Percentiles rank a stretch among this genome's conserved stretches.
These are phyloP conservation scores for Arenicola marina DNA, from an alignment of 2,888 invertebrate species.

Conservation along the genomic window DNA sequence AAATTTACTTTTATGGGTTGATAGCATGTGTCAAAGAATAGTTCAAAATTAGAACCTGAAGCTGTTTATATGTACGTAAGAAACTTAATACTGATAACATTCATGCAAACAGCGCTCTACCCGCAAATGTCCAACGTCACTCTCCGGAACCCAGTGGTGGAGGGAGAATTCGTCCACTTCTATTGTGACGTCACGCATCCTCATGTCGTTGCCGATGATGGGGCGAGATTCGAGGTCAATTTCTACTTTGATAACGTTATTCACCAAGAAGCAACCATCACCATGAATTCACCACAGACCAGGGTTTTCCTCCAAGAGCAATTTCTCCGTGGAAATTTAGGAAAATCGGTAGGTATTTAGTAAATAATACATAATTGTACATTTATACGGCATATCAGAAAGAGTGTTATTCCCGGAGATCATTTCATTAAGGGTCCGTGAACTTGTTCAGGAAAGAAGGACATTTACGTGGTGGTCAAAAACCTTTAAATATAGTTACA, in stretches of 20 bases:
- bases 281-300: neutral
- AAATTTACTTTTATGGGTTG: too few species aligned
- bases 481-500: too few species aligned
- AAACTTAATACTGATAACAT: too few species aligned
- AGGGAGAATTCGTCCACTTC: slow-evolving; percentile 5
- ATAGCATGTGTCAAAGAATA: too few species aligned
- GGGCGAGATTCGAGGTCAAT: slow-evolving; percentile 8
- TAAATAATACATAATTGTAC: too few species aligned
- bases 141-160: neutral
- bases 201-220: neutral
- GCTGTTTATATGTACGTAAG: too few species aligned
- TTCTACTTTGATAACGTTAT: slow-evolving; percentile 9
- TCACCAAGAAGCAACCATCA: neutral
- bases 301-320: slow-evolving; percentile 2
- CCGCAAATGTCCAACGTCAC: slow-evolving; percentile 6
- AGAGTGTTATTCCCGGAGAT: too few species aligned
- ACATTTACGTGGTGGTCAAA: too few species aligned
- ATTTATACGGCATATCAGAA: too few species aligned
- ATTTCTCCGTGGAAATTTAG: slow-evolving; percentile 11
- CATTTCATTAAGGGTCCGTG: too few species aligned
- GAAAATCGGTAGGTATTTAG: slow-evolving; percentile 9
- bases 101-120: neutral
- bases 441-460: too few species aligned
- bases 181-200: slow-evolving; percentile 2
- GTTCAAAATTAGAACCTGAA: too few species aligned